A percentile compares a stretch with the other conserved stretches of the same genome.
These are phyloP conservation scores for Tryphoninae sp. DNA, from an alignment of 2,888 invertebrate species.

Conservation along the genomic window DNA sequence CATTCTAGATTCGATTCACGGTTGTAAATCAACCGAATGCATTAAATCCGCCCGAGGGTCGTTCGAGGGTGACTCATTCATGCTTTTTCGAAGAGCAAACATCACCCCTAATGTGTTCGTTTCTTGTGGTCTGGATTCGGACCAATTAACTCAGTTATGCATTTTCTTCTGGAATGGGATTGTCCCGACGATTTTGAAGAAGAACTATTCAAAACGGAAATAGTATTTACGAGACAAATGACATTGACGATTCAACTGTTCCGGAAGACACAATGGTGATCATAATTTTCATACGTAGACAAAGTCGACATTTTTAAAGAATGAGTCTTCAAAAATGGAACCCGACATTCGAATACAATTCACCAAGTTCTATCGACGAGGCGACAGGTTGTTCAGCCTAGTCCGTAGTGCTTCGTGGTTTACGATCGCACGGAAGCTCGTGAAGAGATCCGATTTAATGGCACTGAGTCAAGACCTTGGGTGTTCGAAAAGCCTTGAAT, in stretches of 20 bases:
- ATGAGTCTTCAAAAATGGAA: not conserved
- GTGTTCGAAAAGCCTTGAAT: conserved; percentile 20
- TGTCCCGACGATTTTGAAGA: not conserved
- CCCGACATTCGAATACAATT: not conserved
- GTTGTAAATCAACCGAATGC: conserved; percentile 41
- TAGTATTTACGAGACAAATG: too few species aligned
- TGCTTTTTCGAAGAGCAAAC: conserved; percentile 56
- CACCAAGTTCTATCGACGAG: not conserved
- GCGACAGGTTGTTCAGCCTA: not conserved
- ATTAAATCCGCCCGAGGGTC: conserved; percentile 2
- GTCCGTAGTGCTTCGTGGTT: conserved; percentile 11
- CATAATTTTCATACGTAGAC: not conserved
- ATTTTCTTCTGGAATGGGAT: not conserved
- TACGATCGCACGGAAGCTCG: conserved; percentile 19
- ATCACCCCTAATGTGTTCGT: conserved; percentile 27
- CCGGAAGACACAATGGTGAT: too few species aligned
- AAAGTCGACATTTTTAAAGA: not conserved
- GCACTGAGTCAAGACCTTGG: conserved; percentile 12
- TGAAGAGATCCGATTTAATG: conserved; percentile 22
- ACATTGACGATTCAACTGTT: too few species aligned
- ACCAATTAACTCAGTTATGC: not conserved
- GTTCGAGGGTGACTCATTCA: conserved; percentile 44
- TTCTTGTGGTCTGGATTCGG: conserved; percentile 15
- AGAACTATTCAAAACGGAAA: too few species aligned
- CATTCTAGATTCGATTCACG: conserved; percentile 42